Evolutionary conservation across 2,888 invertebrate species (phyloP), one percentile per base, ranked within the genome.

Genomic region (Brachypterus glaber): DNA sequence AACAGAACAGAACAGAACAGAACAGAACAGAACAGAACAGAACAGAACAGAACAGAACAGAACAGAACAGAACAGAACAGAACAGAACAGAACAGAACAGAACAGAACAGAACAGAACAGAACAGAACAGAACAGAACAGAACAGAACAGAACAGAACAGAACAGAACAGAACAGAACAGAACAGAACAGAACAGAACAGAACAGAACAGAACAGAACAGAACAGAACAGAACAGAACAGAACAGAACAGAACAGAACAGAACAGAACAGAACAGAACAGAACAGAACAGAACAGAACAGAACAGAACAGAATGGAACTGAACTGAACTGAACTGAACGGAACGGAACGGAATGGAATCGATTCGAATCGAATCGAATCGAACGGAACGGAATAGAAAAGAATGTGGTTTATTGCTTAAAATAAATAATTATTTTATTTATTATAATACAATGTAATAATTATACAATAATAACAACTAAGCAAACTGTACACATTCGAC

Each of bases 41-140:
- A 37, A 38, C 17, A 26, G 33, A 37, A 38, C 17, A 26, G 33
- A 37, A 38, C 13, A 26, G 33, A 37, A 38, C 25, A 27, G 34
- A 25, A 37, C n/a, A 21, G 17, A 37, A 39, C 15, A 29, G 18
- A 37, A 39, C 15, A 13, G 18, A 12, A 39, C 12, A 26, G 33
- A 37, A 39, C n/a, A 14, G 35, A 37, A 39, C 15, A 29, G 30
- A 37, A 39, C 15, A 29, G 29, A 34, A 34, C 35, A 33, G 12
- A 34, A 34, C 30, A 15, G 15, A 4, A 18, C 37, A 7, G 21
- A 30, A 30, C 29, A 30, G 25, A 33, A 17, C 7, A 16, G 27
- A 24, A 18, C 30, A 25, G 21, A 34, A 37, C 13, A 12, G 24
- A 37, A 35, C 17, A 2, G 13, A 17, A 17, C 7, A 15, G 11